Conservation (phyloP, 2,888 invertebrate genomes). For the Tiliacea citrago region DNA sequence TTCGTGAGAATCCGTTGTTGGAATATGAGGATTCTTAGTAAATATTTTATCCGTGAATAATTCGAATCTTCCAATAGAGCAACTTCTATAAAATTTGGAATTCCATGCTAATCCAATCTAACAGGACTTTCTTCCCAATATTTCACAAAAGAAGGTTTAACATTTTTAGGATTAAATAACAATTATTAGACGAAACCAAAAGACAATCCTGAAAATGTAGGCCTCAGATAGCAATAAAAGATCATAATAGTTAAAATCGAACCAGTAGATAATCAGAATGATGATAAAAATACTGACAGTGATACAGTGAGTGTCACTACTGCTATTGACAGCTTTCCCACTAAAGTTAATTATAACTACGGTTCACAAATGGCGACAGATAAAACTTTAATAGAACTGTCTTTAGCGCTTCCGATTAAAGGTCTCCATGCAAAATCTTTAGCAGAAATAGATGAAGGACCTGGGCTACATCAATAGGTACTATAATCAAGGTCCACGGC, state of each 20-base stretch:
- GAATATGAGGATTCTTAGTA: not conserved
- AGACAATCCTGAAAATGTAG: conserved; percentile 16
- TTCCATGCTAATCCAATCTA: not conserved
- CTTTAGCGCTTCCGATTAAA: not conserved
- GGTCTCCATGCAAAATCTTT: not conserved
- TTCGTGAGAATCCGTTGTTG: not conserved
- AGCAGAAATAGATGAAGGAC: too few species aligned
- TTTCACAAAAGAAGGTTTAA: not conserved
- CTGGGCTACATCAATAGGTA: not conserved
- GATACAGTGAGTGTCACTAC: conserved; percentile 50
- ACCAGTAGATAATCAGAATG: conserved; percentile 27
- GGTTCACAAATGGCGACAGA: conserved; percentile 59
- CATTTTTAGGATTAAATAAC: not conserved
- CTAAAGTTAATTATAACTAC: conserved; percentile 55
- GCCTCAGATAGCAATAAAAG: conserved; percentile 9
- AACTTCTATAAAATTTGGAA: not conserved
- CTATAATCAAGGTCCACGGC: not conserved
- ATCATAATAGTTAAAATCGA: conserved; percentile 15
- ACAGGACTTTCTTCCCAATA: not conserved
- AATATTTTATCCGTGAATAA: not conserved
- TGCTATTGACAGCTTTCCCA: conserved; percentile 46
- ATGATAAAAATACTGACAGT: conserved; percentile 48
- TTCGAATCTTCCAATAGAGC: not conserved
- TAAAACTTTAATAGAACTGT: conserved; percentile 46
- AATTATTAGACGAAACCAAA: not conserved